phyloP scores from a whole-genome alignment of 2,888 invertebrate species.

The Acanthosepion esculentum region DNA sequence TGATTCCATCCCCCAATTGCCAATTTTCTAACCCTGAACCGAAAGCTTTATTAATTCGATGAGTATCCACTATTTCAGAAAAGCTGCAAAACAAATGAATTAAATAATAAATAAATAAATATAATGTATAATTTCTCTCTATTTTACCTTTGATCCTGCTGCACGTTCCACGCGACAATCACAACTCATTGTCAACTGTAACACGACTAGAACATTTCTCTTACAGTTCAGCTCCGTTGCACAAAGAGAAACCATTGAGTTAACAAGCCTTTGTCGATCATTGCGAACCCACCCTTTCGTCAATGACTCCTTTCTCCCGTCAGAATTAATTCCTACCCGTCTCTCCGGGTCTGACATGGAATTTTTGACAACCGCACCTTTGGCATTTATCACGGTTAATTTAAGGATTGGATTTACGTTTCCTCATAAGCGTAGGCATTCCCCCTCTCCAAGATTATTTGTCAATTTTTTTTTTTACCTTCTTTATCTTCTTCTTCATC shows the following conservation, averaged over 20 bases:
- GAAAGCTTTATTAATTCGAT: background rate
- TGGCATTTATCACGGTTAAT: background rate
- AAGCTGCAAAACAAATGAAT: background rate
- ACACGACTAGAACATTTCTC: background rate
- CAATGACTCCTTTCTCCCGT: background rate
- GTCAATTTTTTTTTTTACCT: too few relatives aligned
- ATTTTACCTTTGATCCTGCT: background rate
- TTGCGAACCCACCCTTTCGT: background rate
- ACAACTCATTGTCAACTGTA: background rate
- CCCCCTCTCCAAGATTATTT: too few relatives aligned
- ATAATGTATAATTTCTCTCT: background rate
- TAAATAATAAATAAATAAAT: background rate
- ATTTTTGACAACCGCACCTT: background rate
- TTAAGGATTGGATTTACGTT: too few relatives aligned
- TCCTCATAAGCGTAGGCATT: too few relatives aligned
- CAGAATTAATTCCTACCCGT: background rate
- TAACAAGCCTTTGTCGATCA: background rate
- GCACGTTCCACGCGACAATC: background rate
- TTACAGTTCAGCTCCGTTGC: background rate
- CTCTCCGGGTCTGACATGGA: too few relatives aligned
- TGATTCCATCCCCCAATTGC: background rate
- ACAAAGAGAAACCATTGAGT: background rate
- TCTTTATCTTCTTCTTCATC: too few relatives aligned
- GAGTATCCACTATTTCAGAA: background rate
- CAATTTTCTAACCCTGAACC: background rate